These are phyloP conservation scores for Miniopterus natalensis DNA, from an alignment of 2,113 vertebrate genomes.

Conservation along the genomic window DNA sequence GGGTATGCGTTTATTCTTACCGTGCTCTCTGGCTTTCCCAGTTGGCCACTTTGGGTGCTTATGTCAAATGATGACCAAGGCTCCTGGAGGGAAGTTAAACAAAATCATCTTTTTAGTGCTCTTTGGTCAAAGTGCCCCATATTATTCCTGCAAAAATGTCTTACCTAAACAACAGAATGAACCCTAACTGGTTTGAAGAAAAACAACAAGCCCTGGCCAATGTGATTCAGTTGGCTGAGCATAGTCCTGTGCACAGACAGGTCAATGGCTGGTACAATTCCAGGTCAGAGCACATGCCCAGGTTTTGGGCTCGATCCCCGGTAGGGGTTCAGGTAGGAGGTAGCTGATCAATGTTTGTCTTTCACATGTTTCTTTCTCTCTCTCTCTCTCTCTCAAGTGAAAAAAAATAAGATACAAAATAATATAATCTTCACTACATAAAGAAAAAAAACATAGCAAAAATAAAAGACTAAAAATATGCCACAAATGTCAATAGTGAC, in stretches of 20 bases:
- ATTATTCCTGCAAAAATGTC: not conserved
- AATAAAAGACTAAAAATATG: not conserved
- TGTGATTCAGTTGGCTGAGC: not conserved
- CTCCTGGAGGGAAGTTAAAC: conserved; percentile 86
- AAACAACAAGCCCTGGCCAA: not conserved
- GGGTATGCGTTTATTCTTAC: conserved; percentile 85
- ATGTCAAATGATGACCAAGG: conserved; percentile 92
- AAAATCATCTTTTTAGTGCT: conserved; percentile 1
- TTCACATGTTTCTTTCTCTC: not conserved
- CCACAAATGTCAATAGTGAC: not conserved
- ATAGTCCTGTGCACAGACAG: too few species aligned
- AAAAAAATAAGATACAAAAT: not conserved
- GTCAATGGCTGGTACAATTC: not conserved
- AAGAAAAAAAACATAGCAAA: not conserved
- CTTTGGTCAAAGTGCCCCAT: not conserved
- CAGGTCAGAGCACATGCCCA: not conserved
- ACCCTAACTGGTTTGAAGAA: not conserved
- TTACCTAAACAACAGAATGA: not conserved
- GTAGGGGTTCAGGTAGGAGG: not conserved
- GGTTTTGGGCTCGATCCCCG: not conserved
- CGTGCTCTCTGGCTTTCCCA: conserved; percentile 60
- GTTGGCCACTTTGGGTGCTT: conserved; percentile 76
- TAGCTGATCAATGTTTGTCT: not conserved
- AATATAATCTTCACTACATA: not conserved
- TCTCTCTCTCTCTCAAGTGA: not conserved